A percentile compares a stretch with the other conserved stretches of the same genome.
phyloP scores from a whole-genome alignment of 92 coral and sea anemone species.

The Zoanthus gigantus region DNA sequence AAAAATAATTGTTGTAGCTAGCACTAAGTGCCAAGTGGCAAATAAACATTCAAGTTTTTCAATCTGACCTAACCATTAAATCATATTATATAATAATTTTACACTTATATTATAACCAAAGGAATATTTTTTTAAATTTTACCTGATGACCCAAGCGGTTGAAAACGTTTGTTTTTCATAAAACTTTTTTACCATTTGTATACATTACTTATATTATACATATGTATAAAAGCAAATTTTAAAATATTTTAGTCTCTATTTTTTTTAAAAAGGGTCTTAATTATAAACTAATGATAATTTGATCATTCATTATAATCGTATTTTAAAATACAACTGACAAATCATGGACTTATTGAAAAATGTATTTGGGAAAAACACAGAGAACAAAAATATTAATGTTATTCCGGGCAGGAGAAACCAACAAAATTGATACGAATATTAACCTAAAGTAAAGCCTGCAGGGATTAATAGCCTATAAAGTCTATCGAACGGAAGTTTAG shows the following conservation, averaged over 20 bases:
- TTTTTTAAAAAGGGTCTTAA: neutral
- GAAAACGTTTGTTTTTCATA: too few relatives aligned
- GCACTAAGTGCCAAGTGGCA: neutral
- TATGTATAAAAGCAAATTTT: neutral
- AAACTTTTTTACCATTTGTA: too few relatives aligned
- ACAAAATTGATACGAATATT: neutral
- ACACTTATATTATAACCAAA: neutral
- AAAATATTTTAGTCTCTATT: neutral
- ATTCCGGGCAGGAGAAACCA: neutral
- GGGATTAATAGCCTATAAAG: neutral
- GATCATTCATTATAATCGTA: neutral
- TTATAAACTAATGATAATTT: neutral
- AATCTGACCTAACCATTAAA: neutral
- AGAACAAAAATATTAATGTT: neutral
- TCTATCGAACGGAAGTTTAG: slow-evolving; percentile 8
- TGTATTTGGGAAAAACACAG: neutral
- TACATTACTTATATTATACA: neutral
- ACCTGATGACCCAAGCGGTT: too few relatives aligned
- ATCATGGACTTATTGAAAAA: neutral
- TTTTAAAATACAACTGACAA: neutral
- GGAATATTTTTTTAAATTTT: too few relatives aligned
- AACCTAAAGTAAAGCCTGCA: neutral
- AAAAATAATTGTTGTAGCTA: neutral
- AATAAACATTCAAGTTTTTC: neutral
- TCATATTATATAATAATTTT: neutral